phyloP scores from a whole-genome alignment of 2,113 vertebrate species.

The Ondatra zibethicus region DNA sequence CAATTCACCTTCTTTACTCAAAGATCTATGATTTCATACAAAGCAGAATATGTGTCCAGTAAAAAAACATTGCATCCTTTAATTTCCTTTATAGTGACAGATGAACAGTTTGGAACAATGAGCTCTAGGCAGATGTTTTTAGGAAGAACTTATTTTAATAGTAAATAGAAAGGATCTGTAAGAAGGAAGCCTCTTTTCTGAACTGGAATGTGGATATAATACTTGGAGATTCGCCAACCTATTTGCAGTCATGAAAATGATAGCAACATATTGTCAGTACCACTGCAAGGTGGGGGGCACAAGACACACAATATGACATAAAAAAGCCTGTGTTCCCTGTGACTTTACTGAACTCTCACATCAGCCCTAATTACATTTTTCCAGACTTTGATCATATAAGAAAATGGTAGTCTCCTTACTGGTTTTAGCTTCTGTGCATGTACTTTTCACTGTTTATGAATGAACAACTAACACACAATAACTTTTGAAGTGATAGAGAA shows the following conservation, averaged over 20 bases:
- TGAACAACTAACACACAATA: neutral
- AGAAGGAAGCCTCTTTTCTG: neutral
- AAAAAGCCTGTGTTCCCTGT: neutral
- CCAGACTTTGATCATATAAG: neutral
- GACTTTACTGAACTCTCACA: neutral
- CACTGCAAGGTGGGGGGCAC: neutral
- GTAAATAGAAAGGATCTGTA: constrained; percentile 2
- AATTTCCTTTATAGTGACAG: neutral
- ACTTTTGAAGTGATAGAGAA: neutral
- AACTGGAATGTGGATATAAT: neutral
- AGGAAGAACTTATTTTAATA: neutral
- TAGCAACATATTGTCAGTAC: constrained; percentile 16
- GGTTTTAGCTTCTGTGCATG: neutral
- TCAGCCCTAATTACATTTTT: neutral
- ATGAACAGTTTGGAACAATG: neutral
- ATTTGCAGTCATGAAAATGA: constrained; percentile 31
- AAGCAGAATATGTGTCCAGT: neutral
- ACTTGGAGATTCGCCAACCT: neutral
- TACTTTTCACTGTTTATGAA: constrained; percentile 30
- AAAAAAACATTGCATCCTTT: neutral
- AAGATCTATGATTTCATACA: constrained; percentile 13
- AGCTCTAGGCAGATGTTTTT: neutral
- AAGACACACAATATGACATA: neutral
- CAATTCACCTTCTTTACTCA: neutral
- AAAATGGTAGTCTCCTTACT: constrained; percentile 16